Conservation (phyloP, 2,888 invertebrate genomes). For the Chloroclystis v-ata region DNA sequence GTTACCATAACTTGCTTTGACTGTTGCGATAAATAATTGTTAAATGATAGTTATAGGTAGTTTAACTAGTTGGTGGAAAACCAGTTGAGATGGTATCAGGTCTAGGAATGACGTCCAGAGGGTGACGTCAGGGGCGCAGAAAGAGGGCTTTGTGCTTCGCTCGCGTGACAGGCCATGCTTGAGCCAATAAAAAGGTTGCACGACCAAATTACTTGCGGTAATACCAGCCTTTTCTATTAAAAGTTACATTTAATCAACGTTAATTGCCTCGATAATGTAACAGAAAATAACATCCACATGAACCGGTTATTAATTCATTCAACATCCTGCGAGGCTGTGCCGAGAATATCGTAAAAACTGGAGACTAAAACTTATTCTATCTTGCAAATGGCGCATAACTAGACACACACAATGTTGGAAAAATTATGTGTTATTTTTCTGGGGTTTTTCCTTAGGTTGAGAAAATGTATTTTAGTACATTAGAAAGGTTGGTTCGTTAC, state of each 20-base stretch:
- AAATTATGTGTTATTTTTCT: neutral
- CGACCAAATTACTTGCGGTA: constrained; percentile 9
- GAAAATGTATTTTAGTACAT: neutral
- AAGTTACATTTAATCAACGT: constrained; percentile 14
- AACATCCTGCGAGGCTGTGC: constrained; percentile 14
- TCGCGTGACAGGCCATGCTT: constrained; percentile 35
- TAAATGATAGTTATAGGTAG: neutral
- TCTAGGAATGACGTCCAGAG: constrained; percentile 28
- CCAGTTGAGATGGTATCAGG: constrained; percentile 17
- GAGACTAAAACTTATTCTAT: constrained; percentile 1
- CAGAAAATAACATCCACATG: constrained; percentile 16
- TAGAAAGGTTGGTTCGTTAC: constrained; percentile 1
- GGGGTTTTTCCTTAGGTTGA: neutral
- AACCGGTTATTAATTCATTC: constrained; percentile 22
- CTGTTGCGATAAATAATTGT: constrained; percentile 5
- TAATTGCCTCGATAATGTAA: constrained; percentile 14
- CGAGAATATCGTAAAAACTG: neutral
- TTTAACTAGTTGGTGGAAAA: constrained; percentile 11
- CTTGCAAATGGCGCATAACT: neutral
- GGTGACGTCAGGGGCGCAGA: constrained; percentile 35
- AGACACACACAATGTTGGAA: neutral
- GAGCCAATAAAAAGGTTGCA: constrained; percentile 19
- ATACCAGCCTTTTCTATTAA: constrained; percentile 9
- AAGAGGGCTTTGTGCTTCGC: constrained; percentile 25
- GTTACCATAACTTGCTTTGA: constrained; percentile 5